A percentile compares a stretch with the other conserved stretches of the same genome.
Evolutionary conservation across 2,888 invertebrate genomes (phyloP).

Genomic region (Diloba caeruleocephala): DNA sequence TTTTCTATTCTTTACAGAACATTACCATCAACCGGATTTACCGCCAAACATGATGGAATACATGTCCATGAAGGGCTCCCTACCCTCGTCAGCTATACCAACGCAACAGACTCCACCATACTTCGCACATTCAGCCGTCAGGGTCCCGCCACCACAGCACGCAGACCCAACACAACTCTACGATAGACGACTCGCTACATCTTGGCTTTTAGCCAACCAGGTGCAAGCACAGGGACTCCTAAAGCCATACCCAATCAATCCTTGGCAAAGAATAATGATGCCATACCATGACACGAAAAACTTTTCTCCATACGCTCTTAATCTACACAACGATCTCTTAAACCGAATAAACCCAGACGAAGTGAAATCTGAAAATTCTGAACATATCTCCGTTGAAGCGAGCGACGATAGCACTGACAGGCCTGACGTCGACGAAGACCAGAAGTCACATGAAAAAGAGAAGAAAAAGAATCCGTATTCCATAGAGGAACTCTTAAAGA

Average conservation of each 20-base stretch:
- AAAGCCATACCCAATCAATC: constrained; percentile 86
- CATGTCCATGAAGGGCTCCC: constrained; percentile 78
- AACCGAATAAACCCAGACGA: constrained; percentile 79
- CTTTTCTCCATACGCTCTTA: constrained; percentile 79
- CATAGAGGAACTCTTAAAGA: constrained; percentile 95
- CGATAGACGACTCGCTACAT: constrained; percentile 86
- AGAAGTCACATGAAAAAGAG: constrained; percentile 78
- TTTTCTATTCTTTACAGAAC: constrained; percentile 70
- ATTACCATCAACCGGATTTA: constrained; percentile 76
- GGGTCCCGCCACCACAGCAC: constrained; percentile 78
- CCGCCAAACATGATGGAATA: constrained; percentile 82
- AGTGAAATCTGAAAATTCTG: constrained; percentile 78
- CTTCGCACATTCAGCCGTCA: constrained; percentile 79
- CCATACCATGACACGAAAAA: constrained; percentile 83
- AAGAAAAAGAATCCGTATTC: constrained; percentile 95
- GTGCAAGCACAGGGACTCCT: constrained; percentile 83
- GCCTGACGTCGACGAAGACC: constrained; percentile 79
- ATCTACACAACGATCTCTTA: constrained; percentile 75
- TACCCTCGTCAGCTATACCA: constrained; percentile 69
- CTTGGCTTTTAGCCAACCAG: constrained; percentile 88
- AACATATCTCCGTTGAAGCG: constrained; percentile 88
- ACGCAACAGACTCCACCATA: constrained; percentile 75
- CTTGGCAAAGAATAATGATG: constrained; percentile 90
- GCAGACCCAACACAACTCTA: constrained; percentile 75
- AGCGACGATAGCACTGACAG: constrained; percentile 90